Base-by-base conservation (phyloP, 2,113 vertebrate species). In the Cynoglossus semilaevis region DNA sequence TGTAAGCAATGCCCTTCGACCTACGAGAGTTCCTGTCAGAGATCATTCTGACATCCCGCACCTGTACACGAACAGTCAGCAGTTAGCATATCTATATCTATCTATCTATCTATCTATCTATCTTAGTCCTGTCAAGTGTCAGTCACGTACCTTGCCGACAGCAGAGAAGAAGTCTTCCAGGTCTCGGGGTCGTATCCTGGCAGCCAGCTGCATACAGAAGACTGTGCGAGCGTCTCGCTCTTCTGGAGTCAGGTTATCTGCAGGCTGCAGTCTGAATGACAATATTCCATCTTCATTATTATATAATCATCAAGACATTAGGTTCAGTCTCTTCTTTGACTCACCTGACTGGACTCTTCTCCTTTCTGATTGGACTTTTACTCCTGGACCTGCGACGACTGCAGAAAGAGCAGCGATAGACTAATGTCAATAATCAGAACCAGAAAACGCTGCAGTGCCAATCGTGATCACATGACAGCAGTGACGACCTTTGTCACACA, bases 151-250 rank as follows among this genome's bases (percentile, higher is more conserved):
- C 86, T 98, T 99, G 81, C 97, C 97, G 16, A 99, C 96, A 60
- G 97, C 96, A 29, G 97, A 99, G 77, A 98, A 99, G 88, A 99
- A 99, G 61, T 99, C 97, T 84, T 99, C 97, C 79, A 99, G 85
- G 82, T 99, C 97, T 79, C 95, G 92, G 15, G 97, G 95, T 72
- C 96, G 88, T 89, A 99, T 98, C 84, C 97, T 91, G 10, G 97
- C 97, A 80, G 97, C 97, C 18, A 99, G 87, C 67, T 99, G 97
- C 97, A 99, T 99, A 69, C 97, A 99, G 77, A 99, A 99, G 2
- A 99, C 97, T 13, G 97, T 99, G 58, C 97, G 93, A 43, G 96
- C 94, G 85, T 99, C 97, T 63, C 96, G 92, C 85, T 99, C 97
- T 59, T 98, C 97, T 49, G 97, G 96, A 49, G 94, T 96, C 36